These are phyloP conservation scores for Saturnia japonica DNA, from an alignment of 2,888 invertebrate species.

Conservation along the genomic window DNA sequence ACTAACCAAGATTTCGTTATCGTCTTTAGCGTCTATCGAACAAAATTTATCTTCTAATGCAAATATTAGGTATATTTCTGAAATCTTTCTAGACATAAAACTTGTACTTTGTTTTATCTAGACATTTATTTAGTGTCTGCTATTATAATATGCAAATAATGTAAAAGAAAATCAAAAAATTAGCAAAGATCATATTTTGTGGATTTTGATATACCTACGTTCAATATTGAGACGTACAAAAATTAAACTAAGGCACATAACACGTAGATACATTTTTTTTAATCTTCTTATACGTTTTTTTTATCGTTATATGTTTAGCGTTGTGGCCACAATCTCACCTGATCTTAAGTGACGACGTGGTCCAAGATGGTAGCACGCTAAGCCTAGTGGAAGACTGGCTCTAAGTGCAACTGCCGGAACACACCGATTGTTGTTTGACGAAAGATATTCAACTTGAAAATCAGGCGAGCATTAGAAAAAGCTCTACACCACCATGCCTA, in stretches of 20 bases:
- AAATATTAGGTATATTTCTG: not conserved
- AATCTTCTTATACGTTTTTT: not conserved
- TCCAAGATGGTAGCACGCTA: no score
- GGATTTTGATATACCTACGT: not conserved
- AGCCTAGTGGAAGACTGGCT: no score
- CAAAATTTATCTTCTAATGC: not conserved
- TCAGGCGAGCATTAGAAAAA: no score
- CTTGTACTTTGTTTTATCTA: not conserved
- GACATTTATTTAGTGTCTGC: no score
- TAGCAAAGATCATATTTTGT: not conserved
- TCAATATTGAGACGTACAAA: not conserved
- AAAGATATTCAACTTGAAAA: no score
- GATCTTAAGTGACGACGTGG: no score
- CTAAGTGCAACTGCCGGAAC: no score
- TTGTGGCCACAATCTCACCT: no score
- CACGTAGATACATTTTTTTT: not conserved
- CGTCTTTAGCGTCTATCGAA: not conserved
- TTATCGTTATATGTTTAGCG: no score
- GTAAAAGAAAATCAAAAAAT: not conserved
- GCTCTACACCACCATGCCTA: no score
- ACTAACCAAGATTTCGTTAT: slow-evolving; percentile 16
- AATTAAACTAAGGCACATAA: not conserved
- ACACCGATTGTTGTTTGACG: no score
- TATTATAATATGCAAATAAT: no score
- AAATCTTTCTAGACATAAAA: not conserved